Conservation (phyloP, 2,797 vertebrate genomes). For the Ataeniobius toweri region DNA sequence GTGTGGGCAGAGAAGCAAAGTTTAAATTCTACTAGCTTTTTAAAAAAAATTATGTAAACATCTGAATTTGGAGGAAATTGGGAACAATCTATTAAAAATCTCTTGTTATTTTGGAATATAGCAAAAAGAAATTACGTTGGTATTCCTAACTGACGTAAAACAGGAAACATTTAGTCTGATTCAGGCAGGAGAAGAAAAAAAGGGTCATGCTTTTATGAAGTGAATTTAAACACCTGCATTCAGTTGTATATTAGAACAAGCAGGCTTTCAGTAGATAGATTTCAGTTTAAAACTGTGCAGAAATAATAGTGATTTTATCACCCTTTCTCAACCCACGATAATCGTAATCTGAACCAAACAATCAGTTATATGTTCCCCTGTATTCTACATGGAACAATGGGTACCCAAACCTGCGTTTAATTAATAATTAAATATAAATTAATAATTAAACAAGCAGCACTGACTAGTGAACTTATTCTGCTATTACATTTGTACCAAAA, state of each 20-base stretch:
- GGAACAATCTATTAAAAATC: background rate
- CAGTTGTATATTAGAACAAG: too few relatives aligned
- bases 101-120: background rate
- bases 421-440: background rate
- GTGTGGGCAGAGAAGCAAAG: background rate
- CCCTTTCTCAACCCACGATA: too few relatives aligned
- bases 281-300: too few relatives aligned
- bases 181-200: background rate
- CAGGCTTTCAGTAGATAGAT: too few relatives aligned
- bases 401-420: background rate
- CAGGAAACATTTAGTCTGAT: background rate
- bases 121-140: background rate
- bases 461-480: constrained; percentile 6
- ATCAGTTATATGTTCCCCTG: too few relatives aligned
- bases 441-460: constrained; percentile 22
- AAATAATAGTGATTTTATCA: too few relatives aligned
- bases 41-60: background rate
- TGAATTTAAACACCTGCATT: too few relatives aligned
- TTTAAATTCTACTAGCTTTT: background rate
- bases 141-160: background rate
- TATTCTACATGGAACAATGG: too few relatives aligned
- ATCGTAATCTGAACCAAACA: too few relatives aligned
- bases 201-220: too few relatives aligned
- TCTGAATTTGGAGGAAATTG: background rate
- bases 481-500: constrained; percentile 5